Conservation (phyloP, 1,140 invertebrate genomes). For the Leptestheria dahalacensis region DNA sequence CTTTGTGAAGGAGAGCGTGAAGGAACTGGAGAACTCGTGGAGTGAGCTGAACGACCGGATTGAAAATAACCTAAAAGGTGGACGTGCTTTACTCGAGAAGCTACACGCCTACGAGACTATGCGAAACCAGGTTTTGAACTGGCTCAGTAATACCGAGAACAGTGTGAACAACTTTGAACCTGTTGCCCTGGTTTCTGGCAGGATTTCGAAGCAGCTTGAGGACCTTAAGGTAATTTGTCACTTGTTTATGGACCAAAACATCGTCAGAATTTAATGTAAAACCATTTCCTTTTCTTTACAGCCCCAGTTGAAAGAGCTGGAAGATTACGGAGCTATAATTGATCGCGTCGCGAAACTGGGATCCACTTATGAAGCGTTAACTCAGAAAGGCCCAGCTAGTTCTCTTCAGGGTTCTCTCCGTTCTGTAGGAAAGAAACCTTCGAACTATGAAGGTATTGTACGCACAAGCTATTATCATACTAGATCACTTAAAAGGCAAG, state of each 20-base stretch:
- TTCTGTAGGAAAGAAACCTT: neutral
- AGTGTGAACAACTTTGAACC: constrained; percentile 53
- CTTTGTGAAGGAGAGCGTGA: constrained; percentile 68
- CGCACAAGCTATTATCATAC: neutral
- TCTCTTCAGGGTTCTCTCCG: constrained; percentile 41
- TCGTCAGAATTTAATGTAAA: no score
- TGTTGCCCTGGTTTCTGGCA: constrained; percentile 72
- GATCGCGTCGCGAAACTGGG: constrained; percentile 87
- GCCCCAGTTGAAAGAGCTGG: constrained; percentile 75
- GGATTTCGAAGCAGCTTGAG: constrained; percentile 63
- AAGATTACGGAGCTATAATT: constrained; percentile 66
- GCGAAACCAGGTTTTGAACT: constrained; percentile 65
- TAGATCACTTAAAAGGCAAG: no score
- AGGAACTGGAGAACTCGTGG: constrained; percentile 74
- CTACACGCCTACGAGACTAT: constrained; percentile 67
- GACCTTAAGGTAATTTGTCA: constrained; percentile 47
- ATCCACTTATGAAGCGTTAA: constrained; percentile 61
- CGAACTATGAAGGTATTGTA: neutral
- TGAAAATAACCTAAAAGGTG: constrained; percentile 66
- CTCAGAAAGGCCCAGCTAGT: constrained; percentile 52
- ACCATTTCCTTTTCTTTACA: constrained; percentile 24
- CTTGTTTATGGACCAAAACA: neutral
- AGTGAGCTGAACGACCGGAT: constrained; percentile 57
- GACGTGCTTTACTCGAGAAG: constrained; percentile 65
- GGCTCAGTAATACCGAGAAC: constrained; percentile 65